Evolutionary conservation across 2,113 vertebrate genomes (phyloP).

Genomic region (Pavo muticus): DNA sequence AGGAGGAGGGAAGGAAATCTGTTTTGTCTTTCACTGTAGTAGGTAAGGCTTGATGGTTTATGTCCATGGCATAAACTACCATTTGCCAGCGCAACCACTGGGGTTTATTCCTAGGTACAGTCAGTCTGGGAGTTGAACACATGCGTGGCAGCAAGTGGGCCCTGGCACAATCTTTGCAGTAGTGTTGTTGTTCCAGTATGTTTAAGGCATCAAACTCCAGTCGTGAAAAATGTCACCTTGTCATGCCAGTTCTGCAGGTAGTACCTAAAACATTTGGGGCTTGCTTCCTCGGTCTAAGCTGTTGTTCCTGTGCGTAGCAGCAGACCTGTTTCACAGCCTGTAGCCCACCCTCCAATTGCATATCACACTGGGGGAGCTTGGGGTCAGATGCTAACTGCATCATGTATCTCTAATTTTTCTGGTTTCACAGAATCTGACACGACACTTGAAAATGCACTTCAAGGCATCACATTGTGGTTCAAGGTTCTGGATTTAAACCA

Average conservation of each 20-base stretch:
- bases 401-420: not conserved
- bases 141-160: not conserved
- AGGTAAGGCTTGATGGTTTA: not conserved
- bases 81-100: not conserved
- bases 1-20: not conserved
- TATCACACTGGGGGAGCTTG: not conserved
- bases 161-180: not conserved
- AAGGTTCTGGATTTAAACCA: not conserved
- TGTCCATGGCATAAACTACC: not conserved
- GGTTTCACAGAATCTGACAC: not conserved
- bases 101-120: not conserved
- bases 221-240: not conserved
- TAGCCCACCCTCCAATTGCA: not conserved
- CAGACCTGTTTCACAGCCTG: conserved; percentile 17
- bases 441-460: not conserved
- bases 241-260: conserved; percentile 18
- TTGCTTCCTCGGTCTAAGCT: not conserved
- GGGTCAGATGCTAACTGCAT: not conserved
- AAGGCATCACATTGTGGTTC: not conserved
- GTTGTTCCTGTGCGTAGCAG: not conserved
- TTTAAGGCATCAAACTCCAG: not conserved
- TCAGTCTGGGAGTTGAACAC: not conserved
- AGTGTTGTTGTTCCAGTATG: not conserved
- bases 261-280: not conserved
- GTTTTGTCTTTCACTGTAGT: not conserved